Base-by-base conservation (phyloP, 2,797 vertebrate species). In the Xerus rutilus region DNA sequence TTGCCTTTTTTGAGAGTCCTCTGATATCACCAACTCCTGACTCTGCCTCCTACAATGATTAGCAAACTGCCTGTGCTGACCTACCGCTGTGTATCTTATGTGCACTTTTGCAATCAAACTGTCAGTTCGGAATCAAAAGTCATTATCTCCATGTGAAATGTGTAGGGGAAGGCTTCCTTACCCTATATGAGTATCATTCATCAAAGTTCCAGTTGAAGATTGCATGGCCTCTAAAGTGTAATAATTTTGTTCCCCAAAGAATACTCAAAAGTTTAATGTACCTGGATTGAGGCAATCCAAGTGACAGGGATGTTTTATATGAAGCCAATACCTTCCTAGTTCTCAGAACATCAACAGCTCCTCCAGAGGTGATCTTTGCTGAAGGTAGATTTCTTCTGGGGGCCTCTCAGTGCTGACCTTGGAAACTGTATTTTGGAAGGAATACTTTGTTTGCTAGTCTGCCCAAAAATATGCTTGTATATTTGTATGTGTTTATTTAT, bases 191-290 rank as follows among this genome's bases (percentile, higher is more conserved):
- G 57, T 28, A n/a, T 35, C 57, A 94, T 70, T 96, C 94, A 81
- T 93, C 95, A 97, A 89, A 83, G 59, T 89, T 91, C 17, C 20
- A 59, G 35, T 39, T 45, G 62, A 94, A 76, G 30, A 84, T 18
- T 47, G 7, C 35, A 47, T 7, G 52, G 65, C 32, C 76, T 81
- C 70, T 18, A 35, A 76, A 73, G 52, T 39, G 65, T 59, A 77
- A 84, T 67, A 49, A n/a, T 67, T 89, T 92, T 52, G 7, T 52
- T 95, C 43, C 45, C 20, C 13, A 35, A 30, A 73, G 52, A 94
- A 83, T 17, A 4, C 30, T 91, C 65, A 62, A 57, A 45, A 11
- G 10, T 73, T 87, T 73, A 92, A 62, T 14, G 43, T 0, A 5
- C 43, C 47, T 85, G 54, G 1, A 59, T 14, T 59, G 43, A 79